Evolutionary conservation across 2,797 vertebrate genomes (phyloP).

Genomic region (Alosa sapidissima): DNA sequence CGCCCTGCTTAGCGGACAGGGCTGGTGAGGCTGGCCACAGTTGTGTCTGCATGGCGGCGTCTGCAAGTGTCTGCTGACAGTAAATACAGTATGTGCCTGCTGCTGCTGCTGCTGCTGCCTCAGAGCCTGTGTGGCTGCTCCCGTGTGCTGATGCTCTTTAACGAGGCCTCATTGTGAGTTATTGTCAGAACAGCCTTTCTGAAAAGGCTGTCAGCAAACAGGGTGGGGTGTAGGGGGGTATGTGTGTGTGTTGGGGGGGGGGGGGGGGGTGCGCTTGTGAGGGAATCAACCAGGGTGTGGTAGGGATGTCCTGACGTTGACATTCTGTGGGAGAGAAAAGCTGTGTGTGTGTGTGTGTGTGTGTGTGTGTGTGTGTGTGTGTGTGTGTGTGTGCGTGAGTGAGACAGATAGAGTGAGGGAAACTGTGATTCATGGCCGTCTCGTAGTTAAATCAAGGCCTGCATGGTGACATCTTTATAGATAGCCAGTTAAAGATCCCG

Average conservation of each 20-base stretch:
- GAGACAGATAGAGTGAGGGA: neutral
- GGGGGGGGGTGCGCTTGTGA: neutral
- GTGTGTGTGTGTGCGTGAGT: neutral
- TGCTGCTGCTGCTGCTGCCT: neutral
- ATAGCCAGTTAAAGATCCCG: neutral
- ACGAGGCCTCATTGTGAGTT: neutral
- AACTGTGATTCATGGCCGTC: neutral
- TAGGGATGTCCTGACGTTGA: neutral
- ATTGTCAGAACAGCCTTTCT: neutral
- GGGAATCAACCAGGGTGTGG: neutral
- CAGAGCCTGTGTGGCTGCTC: neutral
- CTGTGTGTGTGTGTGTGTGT: neutral
- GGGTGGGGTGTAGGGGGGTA: neutral
- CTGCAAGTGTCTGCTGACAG: neutral
- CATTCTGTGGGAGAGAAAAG: neutral
- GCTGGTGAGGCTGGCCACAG: neutral
- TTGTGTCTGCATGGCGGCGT: neutral
- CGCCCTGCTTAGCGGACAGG: neutral
- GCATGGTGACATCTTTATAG: neutral
- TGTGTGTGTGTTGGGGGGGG: neutral
- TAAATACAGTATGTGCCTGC: neutral
- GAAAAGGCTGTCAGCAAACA: constrained; percentile 6
- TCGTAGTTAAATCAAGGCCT: neutral
- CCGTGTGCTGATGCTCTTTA: neutral
- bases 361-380: neutral